A percentile compares a stretch with the other conserved stretches of the same genome.
Conservation (phyloP, 2,888 invertebrate species). For the Carterocephalus palaemon region DNA sequence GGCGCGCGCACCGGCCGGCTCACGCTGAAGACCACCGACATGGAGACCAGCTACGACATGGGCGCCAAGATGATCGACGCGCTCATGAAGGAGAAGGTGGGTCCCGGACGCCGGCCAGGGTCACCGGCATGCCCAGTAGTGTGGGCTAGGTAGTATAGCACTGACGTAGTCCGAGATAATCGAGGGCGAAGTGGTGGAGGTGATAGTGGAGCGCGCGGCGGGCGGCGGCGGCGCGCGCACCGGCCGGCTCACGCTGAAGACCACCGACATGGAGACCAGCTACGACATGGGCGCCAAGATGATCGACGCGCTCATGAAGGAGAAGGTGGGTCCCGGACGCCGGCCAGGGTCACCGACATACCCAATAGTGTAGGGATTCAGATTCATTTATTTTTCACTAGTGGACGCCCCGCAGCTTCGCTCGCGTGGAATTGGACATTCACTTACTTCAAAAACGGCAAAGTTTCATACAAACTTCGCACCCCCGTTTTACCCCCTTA, state of each 20-base stretch:
- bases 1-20: slow-evolving; percentile 92
- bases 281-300: slow-evolving; percentile 99
- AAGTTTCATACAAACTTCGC: too few relatives aligned
- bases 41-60: slow-evolving; percentile 99
- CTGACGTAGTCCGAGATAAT: slow-evolving; percentile 99
- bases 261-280: slow-evolving; percentile 99
- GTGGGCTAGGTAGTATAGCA: too few relatives aligned
- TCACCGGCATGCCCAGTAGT: too few relatives aligned
- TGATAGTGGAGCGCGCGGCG: slow-evolving; percentile 96
- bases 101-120: too few relatives aligned
- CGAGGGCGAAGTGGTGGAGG: slow-evolving; percentile 98
- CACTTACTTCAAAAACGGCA: too few relatives aligned
- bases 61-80: slow-evolving; percentile 99
- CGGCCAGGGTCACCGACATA: too few relatives aligned
- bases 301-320: slow-evolving; percentile 97
- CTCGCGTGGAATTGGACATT: too few relatives aligned
- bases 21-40: slow-evolving; percentile 98
- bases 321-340: slow-evolving; percentile 91
- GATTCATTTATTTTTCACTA: too few relatives aligned
- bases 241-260: slow-evolving; percentile 97
- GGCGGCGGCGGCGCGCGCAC: slow-evolving; percentile 87
- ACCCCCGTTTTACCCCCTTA: too few relatives aligned
- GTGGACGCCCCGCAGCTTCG: too few relatives aligned
- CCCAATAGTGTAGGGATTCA: too few relatives aligned
- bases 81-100: slow-evolving; percentile 94